Evolutionary conservation across 2,113 vertebrate species (phyloP), one percentile per base, ranked within the genome.

Genomic region (Dromaius novaehollandiae): DNA sequence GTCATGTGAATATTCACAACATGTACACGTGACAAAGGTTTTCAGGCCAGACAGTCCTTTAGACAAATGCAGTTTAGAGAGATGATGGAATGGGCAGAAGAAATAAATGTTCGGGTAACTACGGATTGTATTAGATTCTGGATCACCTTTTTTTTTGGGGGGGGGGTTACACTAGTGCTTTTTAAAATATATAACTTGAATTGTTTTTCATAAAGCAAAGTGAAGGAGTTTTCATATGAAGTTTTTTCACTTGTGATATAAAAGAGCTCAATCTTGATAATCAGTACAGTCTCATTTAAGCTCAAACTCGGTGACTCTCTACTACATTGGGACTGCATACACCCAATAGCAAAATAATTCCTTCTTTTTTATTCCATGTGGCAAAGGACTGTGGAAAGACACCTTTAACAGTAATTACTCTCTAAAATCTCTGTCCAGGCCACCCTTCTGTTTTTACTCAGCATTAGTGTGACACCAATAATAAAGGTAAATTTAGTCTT

Each of bases 401-500:
- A n/a, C 5, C 8, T 34, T 53, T 61, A 68, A 44, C 28, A 68
- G 82, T 63, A 1, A n/a, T 68, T 68, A 18, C 58, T 78, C 68
- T 48, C 51, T 42, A 55, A 87, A 12, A 48, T 55, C 63, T 82
- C 61, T 58, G 55, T 74, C 26, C 50, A 78, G 86, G 71, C 18
- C 8, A 56, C 8, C 44, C 75, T 61, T 46, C 40, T 30, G 12
- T 50, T 84, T 88, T 87, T 86, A 91, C 20, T 40, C 34, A 76
- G 48, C 26, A 11, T 82, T 51, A 94, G 24, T 61, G 30, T 61
- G 53, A 65, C 28, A 79, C 36, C 60, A 89, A 82, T 40, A 93
- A 75, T 21, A 96, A 93, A 75, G 61, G 22, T 74, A 92, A 56
- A 69, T 63, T 38, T 94, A 93, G 92, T 82, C 78, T 88, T 86